Evolutionary conservation across 1,140 invertebrate genomes (phyloP).

Genomic region (Cataglyphis hispanica): DNA sequence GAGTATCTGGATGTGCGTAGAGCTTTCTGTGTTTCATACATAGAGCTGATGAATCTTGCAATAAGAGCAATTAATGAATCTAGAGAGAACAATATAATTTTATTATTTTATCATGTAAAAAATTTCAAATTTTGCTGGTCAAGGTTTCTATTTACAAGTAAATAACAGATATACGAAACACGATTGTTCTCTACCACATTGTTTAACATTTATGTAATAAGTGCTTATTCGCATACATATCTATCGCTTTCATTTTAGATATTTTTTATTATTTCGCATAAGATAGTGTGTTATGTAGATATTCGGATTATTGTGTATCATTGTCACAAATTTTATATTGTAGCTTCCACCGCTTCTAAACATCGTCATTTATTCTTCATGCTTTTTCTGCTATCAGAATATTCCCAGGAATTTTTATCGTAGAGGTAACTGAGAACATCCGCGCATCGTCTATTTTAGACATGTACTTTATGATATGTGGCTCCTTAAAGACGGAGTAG

Average conservation of each 20-base stretch:
- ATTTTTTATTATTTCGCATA: slow-evolving; percentile 67
- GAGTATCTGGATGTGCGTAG: slow-evolving; percentile 60
- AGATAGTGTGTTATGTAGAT: slow-evolving; percentile 73
- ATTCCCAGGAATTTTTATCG: slow-evolving; percentile 60
- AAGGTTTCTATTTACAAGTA: neutral
- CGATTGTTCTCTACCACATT: slow-evolving; percentile 63
- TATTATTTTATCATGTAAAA: neutral
- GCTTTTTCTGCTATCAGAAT: slow-evolving; percentile 72
- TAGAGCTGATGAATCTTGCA: neutral
- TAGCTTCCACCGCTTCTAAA: slow-evolving; percentile 62
- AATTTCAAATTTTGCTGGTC: neutral
- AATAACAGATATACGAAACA: slow-evolving; percentile 60
- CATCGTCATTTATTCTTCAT: slow-evolving; percentile 75
- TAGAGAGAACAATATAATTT: neutral
- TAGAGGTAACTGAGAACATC: slow-evolving; percentile 45
- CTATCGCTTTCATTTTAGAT: slow-evolving; percentile 63
- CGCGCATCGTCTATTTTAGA: slow-evolving; percentile 19
- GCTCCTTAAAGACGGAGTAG: slow-evolving; percentile 39
- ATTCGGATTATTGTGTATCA: slow-evolving; percentile 71
- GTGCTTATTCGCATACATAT: slow-evolving; percentile 70
- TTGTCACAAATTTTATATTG: slow-evolving; percentile 71
- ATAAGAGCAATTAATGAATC: neutral
- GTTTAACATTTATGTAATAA: slow-evolving; percentile 63
- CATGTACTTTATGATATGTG: slow-evolving; percentile 12
- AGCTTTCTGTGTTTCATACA: slow-evolving; percentile 74